These are phyloP conservation scores for Drosophila affinis DNA, from an alignment of 2,888 invertebrate genomes.

Conservation along the genomic window DNA sequence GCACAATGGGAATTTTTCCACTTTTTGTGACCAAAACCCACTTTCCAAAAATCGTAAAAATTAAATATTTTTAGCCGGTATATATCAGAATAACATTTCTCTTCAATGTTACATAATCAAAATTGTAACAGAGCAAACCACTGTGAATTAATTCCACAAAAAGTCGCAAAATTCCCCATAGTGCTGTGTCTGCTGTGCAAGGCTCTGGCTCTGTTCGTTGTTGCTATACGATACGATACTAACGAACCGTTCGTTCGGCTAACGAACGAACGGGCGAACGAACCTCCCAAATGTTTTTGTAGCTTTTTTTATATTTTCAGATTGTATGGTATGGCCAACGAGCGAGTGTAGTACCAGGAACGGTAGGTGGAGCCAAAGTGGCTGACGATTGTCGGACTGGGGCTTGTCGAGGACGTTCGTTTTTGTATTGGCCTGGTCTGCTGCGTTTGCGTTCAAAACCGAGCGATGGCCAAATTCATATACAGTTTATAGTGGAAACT, in stretches of 20 bases:
- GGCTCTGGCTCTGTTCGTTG: constrained; percentile 64
- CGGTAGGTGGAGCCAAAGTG: constrained; percentile 43
- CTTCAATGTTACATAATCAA: too few relatives aligned
- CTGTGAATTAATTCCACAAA: too few relatives aligned
- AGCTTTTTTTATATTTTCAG: constrained; percentile 51
- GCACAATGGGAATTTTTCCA: too few relatives aligned
- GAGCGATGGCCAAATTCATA: constrained; percentile 70
- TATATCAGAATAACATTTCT: too few relatives aligned
- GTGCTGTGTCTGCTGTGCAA: constrained; percentile 62
- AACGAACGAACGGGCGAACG: constrained; percentile 56
- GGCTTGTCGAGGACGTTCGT: constrained; percentile 75
- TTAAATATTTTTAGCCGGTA: too few relatives aligned
- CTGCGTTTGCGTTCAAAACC: constrained; percentile 74
- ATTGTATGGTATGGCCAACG: constrained; percentile 50
- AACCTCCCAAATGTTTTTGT: constrained; percentile 73
- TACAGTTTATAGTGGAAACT: constrained; percentile 74
- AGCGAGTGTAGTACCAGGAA: constrained; percentile 38
- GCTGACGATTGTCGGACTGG: constrained; percentile 51
- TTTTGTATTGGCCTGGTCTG: constrained; percentile 36
- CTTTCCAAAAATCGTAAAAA: too few relatives aligned
- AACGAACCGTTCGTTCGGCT: too few relatives aligned
- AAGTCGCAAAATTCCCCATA: too few relatives aligned
- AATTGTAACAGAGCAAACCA: too few relatives aligned
- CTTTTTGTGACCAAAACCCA: too few relatives aligned
- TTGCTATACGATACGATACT: constrained; percentile 76